A percentile compares a stretch with the other conserved stretches of the same genome.
These are phyloP conservation scores for Brachyistius frenatus DNA, from an alignment of 2,113 vertebrate genomes.

Conservation along the genomic window DNA sequence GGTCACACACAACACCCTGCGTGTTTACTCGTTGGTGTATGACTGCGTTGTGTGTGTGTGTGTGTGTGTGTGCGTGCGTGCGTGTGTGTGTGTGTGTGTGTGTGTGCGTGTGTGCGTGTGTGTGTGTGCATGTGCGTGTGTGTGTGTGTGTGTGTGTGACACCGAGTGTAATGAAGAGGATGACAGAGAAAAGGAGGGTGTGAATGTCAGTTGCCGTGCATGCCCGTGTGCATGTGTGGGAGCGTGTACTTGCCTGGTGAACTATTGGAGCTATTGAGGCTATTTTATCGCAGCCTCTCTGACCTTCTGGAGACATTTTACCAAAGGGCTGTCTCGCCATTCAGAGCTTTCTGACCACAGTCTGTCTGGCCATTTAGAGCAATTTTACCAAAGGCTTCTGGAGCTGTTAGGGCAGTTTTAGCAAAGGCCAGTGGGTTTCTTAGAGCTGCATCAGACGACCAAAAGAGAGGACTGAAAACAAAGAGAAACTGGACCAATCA, in stretches of 20 bases:
- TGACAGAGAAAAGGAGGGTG: background rate
- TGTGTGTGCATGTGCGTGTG: background rate
- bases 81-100: background rate
- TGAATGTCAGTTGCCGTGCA: conserved; percentile 4
- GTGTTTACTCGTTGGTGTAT: background rate
- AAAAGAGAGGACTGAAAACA: conserved; percentile 79
- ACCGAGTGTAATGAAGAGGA: conserved; percentile 5
- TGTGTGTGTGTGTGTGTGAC: background rate
- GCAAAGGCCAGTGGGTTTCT: conserved; percentile 79
- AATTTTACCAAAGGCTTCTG: conserved; percentile 75
- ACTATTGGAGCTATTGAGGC: conserved; percentile 56
- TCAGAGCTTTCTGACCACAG: conserved; percentile 59
- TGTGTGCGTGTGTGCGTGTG: conserved; percentile 15
- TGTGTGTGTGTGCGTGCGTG: background rate
- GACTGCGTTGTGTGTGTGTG: background rate
- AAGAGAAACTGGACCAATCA: conserved; percentile 82
- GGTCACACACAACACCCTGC: conserved; percentile 22
- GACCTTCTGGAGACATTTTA: conserved; percentile 80
- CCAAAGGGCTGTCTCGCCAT: conserved; percentile 74
- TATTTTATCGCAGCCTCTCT: conserved; percentile 61
- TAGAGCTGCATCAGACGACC: conserved; percentile 69
- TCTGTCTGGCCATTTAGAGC: conserved; percentile 72
- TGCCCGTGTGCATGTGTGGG: background rate
- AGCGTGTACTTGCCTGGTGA: conserved; percentile 39
- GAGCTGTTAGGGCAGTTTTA: conserved; percentile 73